Evolutionary conservation across 2,797 vertebrate genomes (phyloP), one percentile per base, ranked within the genome.

Genomic region (Chelon labrosus): DNA sequence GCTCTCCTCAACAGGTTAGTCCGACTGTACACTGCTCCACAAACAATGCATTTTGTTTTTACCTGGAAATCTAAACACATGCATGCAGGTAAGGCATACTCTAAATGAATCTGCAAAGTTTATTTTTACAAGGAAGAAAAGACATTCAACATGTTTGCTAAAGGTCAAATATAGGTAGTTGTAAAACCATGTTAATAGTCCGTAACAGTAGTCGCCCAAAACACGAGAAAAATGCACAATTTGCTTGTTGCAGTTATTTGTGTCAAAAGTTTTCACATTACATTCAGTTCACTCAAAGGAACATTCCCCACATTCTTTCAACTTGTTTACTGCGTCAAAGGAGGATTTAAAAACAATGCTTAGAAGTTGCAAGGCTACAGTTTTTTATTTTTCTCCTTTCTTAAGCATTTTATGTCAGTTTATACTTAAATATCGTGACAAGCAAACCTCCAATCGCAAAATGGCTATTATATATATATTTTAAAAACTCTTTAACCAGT

Each of bases 1-100:
- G 11, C 51, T 42, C 11, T 1, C 5, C 44, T 61, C 27, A 42
- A 19, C 35, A 54, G 16, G 56, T 65, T 65, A 31, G 64, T 73
- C 54, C 31, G 50, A 14, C 31, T 5, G 12, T 22, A 16, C 20
- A 56, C 27, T 13, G 20, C 11, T 58, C 1, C 5, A 19, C 2
- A 42, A 27, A 27, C 35, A 3, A 31, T 31, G 22, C 22, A 22
- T 22, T 22, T 22, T 22, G 31, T n/a, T n/a, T n/a, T n/a, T n/a
- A n/a, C n/a, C n/a, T n/a, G n/a, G n/a, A n/a, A n/a, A n/a, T n/a
- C n/a, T n/a, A n/a, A n/a, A n/a, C n/a, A n/a, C n/a, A n/a, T n/a
- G n/a, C 31, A 31, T 5, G 7, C 4, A 5, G 31, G 7, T 31
- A 31, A 31, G 31, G 31, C 7, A 7, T 7, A 31, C 31, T 31